Conservation (phyloP, 23 tunicate species). For the Halocynthia roretzi region DNA sequence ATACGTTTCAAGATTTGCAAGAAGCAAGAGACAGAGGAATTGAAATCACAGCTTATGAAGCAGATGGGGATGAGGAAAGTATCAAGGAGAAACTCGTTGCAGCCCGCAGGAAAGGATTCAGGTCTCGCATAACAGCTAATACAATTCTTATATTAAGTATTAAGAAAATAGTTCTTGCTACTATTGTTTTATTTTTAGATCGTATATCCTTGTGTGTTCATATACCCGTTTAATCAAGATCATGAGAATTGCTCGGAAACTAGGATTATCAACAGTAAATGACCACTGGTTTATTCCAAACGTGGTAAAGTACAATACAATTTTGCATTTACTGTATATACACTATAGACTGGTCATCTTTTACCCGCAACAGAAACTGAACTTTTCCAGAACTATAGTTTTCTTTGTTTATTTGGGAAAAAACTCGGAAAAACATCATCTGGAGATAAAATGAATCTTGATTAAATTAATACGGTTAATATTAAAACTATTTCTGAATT, state of each 20-base stretch:
- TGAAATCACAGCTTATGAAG: slow-evolving; percentile 48
- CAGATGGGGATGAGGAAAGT: slow-evolving; percentile 28
- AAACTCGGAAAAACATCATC: no score
- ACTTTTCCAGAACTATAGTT: no score
- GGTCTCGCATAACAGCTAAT: slow-evolving; percentile 9
- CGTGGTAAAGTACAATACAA: slow-evolving; percentile 36
- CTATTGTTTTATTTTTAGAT: neutral
- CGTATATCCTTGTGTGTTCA: slow-evolving; percentile 44
- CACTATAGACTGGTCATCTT: no score
- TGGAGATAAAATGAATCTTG: no score
- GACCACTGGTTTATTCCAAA: slow-evolving; percentile 65
- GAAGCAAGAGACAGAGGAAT: slow-evolving; percentile 40
- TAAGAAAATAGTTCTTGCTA: neutral
- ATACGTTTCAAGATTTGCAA: slow-evolving; percentile 46
- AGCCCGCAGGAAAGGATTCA: slow-evolving; percentile 43
- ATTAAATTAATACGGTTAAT: neutral
- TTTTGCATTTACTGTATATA: no score
- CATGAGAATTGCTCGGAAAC: slow-evolving; percentile 39
- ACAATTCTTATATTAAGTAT: neutral
- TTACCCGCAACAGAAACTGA: no score
- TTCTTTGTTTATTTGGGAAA: no score
- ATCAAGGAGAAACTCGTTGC: slow-evolving; percentile 29
- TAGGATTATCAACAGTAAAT: slow-evolving; percentile 39
- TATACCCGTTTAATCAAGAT: slow-evolving; percentile 35
- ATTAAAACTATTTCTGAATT: neutral